phyloP scores from a whole-genome alignment of 2,113 vertebrate genomes.

The Solea solea region DNA sequence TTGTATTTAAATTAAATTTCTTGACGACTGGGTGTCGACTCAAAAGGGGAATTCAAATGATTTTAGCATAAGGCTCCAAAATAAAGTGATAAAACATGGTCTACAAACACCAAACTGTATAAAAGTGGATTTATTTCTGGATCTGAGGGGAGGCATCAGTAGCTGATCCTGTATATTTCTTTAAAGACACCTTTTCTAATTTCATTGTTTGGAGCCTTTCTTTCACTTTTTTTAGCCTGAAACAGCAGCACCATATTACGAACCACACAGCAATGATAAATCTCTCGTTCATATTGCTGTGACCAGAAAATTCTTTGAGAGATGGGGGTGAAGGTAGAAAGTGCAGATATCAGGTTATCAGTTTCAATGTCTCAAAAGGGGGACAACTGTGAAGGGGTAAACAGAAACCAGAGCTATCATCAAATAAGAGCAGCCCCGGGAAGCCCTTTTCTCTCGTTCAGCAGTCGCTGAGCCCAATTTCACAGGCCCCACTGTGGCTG shows the following conservation, averaged over 20 bases:
- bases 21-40: background rate
- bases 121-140: background rate
- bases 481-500: conserved; percentile 81
- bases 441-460: conserved; percentile 83
- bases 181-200: conserved; percentile 27
- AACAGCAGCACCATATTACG: conserved; percentile 26
- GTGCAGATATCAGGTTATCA: conserved; percentile 74
- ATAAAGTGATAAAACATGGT: background rate
- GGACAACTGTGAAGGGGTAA: conserved; percentile 70
- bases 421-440: conserved; percentile 70
- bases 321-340: conserved; percentile 44
- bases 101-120: background rate
- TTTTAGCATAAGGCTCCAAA: background rate
- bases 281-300: conserved; percentile 57
- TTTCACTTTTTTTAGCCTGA: conserved; percentile 15
- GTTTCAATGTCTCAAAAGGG: conserved; percentile 66
- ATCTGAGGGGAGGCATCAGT: conserved; percentile 10
- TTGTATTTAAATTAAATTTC: background rate
- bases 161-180: conserved; percentile 28
- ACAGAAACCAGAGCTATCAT: conserved; percentile 81
- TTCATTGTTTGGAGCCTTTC: conserved; percentile 23
- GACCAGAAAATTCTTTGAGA: conserved; percentile 42
- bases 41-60: background rate
- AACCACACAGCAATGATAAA: conserved; percentile 48
- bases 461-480: conserved; percentile 87